These are phyloP conservation scores for Pseudococcus viburni DNA, from an alignment of 2,888 invertebrate genomes.

Conservation along the genomic window DNA sequence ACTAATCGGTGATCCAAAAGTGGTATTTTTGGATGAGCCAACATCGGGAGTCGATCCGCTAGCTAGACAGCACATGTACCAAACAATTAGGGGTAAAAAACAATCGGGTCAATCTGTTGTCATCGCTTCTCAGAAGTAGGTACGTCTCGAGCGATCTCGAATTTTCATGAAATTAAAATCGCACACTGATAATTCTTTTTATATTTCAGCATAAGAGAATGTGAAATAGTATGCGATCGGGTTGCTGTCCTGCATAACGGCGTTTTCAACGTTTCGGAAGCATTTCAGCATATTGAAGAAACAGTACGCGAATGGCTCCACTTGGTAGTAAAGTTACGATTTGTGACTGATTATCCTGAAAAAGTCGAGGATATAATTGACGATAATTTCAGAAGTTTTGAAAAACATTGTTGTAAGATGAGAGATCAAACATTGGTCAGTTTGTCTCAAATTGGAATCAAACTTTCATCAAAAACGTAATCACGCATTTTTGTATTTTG, in stretches of 20 bases:
- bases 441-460: no score
- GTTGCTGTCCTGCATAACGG: slow-evolving; percentile 85
- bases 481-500: slow-evolving; percentile 69
- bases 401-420: slow-evolving; percentile 74
- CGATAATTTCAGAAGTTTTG: slow-evolving; percentile 74
- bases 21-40: slow-evolving; percentile 78
- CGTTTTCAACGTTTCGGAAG: slow-evolving; percentile 81
- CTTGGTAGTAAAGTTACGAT: slow-evolving; percentile 73
- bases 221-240: slow-evolving; percentile 84
- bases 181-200: background rate
- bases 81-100: slow-evolving; percentile 79
- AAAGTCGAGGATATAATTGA: slow-evolving; percentile 72
- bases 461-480: no score
- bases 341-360: slow-evolving; percentile 69
- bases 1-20: slow-evolving; percentile 79
- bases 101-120: slow-evolving; percentile 83
- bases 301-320: slow-evolving; percentile 80
- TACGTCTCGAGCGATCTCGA: no score
- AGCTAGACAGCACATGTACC: slow-evolving; percentile 86
- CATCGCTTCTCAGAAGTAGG: slow-evolving; percentile 81
- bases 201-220: slow-evolving; percentile 87
- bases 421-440: slow-evolving; percentile 80
- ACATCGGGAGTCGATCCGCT: slow-evolving; percentile 84
- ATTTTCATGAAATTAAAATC: no score
- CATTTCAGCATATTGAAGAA: slow-evolving; percentile 81